Evolutionary conservation across 2,888 invertebrate genomes (phyloP).

Genomic region (Thalpophila matura): DNA sequence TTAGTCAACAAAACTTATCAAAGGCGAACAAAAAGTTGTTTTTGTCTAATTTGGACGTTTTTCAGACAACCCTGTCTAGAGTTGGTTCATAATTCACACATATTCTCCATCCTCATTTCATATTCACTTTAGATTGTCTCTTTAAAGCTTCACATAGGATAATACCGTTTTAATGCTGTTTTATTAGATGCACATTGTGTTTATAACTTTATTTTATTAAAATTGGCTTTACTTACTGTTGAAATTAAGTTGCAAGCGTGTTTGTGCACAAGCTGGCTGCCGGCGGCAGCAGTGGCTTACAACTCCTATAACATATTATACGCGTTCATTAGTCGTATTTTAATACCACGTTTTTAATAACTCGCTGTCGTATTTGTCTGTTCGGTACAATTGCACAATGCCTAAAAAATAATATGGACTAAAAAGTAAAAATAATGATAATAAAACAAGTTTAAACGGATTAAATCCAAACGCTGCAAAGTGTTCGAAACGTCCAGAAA

Average conservation of each 20-base stretch:
- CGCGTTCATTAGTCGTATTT: too few relatives aligned
- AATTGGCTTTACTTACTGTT: conserved; percentile 23
- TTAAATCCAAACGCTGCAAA: too few relatives aligned
- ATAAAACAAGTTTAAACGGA: too few relatives aligned
- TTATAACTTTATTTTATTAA: conserved; percentile 33
- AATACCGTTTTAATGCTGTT: conserved; percentile 35
- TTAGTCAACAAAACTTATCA: too few relatives aligned
- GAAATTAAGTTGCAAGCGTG: conserved; percentile 12
- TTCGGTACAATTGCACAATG: too few relatives aligned
- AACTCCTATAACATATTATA: too few relatives aligned
- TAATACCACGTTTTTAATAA: too few relatives aligned
- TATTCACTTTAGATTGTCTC: conserved; percentile 31
- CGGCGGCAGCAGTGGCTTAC: not conserved
- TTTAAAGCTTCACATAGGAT: conserved; percentile 18
- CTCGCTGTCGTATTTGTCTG: too few relatives aligned
- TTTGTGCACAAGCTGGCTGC: conserved; percentile 5
- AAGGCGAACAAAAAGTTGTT: too few relatives aligned
- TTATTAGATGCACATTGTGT: conserved; percentile 19
- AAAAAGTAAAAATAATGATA: too few relatives aligned
- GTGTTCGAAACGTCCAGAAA: too few relatives aligned
- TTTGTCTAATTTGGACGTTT: not conserved
- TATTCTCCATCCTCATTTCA: conserved; percentile 33
- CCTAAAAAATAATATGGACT: too few relatives aligned
- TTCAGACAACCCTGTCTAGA: not conserved
- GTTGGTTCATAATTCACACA: conserved; percentile 15